Percentiles rank a stretch among this genome's conserved stretches.
Evolutionary conservation across 2,888 invertebrate species (phyloP).

Genomic region (Lithosia quadra): DNA sequence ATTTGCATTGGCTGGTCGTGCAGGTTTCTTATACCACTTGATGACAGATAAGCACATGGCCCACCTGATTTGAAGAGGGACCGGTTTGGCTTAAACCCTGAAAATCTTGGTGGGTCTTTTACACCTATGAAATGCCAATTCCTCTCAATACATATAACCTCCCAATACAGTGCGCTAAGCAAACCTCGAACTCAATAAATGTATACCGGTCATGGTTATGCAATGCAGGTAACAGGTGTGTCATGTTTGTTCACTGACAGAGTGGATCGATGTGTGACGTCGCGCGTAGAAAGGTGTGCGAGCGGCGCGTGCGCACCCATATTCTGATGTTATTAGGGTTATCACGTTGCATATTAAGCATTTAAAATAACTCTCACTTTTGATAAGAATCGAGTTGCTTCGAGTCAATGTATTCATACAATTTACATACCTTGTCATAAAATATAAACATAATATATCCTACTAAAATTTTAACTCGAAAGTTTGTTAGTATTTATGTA

Average conservation of each 20-base stretch:
- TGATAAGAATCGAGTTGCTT: background rate
- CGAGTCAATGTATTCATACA: too few species aligned
- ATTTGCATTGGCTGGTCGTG: too few species aligned
- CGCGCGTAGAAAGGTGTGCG: slow-evolving; percentile 46
- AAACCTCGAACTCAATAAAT: background rate
- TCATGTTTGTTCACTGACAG: slow-evolving; percentile 46
- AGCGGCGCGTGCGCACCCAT: slow-evolving; percentile 47
- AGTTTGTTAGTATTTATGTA: too few species aligned
- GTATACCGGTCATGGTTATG: slow-evolving; percentile 7
- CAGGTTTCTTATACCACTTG: too few species aligned
- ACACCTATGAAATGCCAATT: background rate
- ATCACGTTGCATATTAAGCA: slow-evolving; percentile 7
- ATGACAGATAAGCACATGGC: too few species aligned
- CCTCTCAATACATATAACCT: background rate
- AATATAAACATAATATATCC: too few species aligned
- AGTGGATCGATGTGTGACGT: slow-evolving; percentile 51
- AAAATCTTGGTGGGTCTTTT: background rate
- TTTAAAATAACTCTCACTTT: background rate
- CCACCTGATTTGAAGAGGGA: too few species aligned
- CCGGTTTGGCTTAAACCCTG: background rate
- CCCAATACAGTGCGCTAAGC: too few species aligned
- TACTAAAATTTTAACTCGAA: too few species aligned
- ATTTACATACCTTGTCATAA: background rate
- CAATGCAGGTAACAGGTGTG: slow-evolving; percentile 49
- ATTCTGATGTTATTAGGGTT: slow-evolving; percentile 38